Percentiles rank a stretch among this genome's conserved stretches.
Conservation (phyloP, 2,113 vertebrate genomes). For the Tychaedon coryphoeus region DNA sequence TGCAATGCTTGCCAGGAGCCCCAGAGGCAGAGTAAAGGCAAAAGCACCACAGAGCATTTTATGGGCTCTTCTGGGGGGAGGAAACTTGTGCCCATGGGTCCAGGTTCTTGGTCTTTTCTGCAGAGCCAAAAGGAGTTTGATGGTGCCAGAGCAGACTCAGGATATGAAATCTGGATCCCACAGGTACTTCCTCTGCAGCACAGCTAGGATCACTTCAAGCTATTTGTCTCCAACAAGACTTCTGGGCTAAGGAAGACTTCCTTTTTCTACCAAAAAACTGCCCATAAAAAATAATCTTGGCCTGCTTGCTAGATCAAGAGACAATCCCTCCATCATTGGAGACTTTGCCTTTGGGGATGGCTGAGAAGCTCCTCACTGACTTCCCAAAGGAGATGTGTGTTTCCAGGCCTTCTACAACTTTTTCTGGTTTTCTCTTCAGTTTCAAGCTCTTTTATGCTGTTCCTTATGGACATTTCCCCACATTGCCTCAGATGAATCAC, state of each 20-base stretch:
- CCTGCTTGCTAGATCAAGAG: background rate
- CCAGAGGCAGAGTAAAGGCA: background rate
- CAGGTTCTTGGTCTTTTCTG: background rate
- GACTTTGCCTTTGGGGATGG: background rate
- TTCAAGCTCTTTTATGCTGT: background rate
- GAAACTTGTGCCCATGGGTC: background rate
- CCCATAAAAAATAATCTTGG: background rate
- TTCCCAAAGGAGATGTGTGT: background rate
- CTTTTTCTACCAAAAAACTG: background rate
- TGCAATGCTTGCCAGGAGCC: background rate
- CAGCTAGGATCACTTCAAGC: background rate
- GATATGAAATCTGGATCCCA: background rate
- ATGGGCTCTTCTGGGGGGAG: background rate
- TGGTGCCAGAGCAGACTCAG: background rate
- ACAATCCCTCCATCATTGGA: accelerated
- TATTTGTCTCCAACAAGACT: background rate
- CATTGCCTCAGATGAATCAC: background rate
- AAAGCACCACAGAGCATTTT: background rate
- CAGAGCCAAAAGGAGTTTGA: background rate
- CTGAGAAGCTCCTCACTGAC: background rate
- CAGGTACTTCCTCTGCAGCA: background rate
- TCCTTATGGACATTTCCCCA: background rate
- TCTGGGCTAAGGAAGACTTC: background rate
- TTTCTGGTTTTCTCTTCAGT: background rate
- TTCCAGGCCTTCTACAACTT: background rate